These are phyloP conservation scores for Capreolus pygargus DNA, from an alignment of 2,113 vertebrate species.

Conservation along the genomic window DNA sequence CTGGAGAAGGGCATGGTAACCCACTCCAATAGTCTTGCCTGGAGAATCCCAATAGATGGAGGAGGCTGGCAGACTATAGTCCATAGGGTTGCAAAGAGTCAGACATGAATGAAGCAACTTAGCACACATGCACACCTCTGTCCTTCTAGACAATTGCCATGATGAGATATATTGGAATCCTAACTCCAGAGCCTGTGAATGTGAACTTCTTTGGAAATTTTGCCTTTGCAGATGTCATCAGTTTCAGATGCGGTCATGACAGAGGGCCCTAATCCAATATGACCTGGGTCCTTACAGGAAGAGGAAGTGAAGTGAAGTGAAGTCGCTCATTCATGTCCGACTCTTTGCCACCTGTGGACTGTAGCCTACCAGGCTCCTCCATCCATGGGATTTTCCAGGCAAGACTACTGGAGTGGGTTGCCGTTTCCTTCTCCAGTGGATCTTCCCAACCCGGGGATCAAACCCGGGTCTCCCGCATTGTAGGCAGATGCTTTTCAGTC, in stretches of 20 bases:
- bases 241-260: background rate
- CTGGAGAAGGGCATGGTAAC: background rate
- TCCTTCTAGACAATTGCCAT: background rate
- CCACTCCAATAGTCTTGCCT: background rate
- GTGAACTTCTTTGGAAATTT: background rate
- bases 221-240: background rate
- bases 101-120: background rate
- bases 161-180: background rate
- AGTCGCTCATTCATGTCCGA: fast-evolving
- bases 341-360: background rate
- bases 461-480: background rate
- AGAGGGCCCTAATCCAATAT: background rate
- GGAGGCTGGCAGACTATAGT: background rate
- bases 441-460: background rate
- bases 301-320: background rate
- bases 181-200: background rate
- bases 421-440: background rate
- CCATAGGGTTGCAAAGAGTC: background rate
- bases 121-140: background rate
- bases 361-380: background rate
- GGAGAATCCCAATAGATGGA: background rate
- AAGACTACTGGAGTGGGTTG: background rate
- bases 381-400: background rate
- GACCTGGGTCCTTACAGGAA: background rate
- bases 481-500: background rate